Evolutionary conservation across 2,888 invertebrate genomes (phyloP).

Genomic region (Drosophila peninsularis): DNA sequence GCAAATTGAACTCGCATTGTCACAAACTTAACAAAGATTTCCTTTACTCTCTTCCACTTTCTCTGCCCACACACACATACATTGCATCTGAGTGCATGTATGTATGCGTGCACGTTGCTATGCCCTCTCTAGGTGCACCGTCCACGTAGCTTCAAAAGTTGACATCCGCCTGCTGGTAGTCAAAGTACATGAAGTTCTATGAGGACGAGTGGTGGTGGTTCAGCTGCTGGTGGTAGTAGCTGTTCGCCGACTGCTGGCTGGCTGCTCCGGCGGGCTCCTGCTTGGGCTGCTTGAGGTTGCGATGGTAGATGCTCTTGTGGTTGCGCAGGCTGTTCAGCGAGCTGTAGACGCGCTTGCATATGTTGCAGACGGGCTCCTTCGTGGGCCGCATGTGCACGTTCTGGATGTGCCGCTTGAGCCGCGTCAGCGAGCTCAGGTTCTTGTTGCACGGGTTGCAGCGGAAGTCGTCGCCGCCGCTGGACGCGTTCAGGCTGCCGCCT

Average conservation of each 20-base stretch:
- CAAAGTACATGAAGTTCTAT: constrained; percentile 84
- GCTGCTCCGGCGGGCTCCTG: constrained; percentile 74
- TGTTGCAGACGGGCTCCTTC: constrained; percentile 95
- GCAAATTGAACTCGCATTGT: constrained; percentile 25
- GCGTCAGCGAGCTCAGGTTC: constrained; percentile 93
- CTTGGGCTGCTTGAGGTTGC: constrained; percentile 90
- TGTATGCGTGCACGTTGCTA: neutral
- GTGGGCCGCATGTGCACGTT: constrained; percentile 96
- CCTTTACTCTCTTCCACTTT: neutral
- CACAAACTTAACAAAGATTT: constrained; percentile 59
- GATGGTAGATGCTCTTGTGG: constrained; percentile 96
- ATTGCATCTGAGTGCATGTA: too few species aligned
- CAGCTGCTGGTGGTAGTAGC: constrained; percentile 68
- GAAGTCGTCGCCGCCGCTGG: constrained; percentile 90
- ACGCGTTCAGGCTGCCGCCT: constrained; percentile 70
- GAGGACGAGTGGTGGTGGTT: constrained; percentile 84
- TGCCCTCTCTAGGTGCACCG: neutral
- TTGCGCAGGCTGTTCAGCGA: constrained; percentile 95
- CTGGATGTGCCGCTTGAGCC: constrained; percentile 95
- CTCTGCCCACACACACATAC: neutral
- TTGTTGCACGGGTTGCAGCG: constrained; percentile 96
- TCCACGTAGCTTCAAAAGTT: constrained; percentile 63
- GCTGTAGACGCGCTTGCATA: constrained; percentile 96
- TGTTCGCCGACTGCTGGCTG: constrained; percentile 58
- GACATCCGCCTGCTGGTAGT: constrained; percentile 79